Conservation (phyloP, 2,113 vertebrate genomes). For the Cavia porcellus region DNA sequence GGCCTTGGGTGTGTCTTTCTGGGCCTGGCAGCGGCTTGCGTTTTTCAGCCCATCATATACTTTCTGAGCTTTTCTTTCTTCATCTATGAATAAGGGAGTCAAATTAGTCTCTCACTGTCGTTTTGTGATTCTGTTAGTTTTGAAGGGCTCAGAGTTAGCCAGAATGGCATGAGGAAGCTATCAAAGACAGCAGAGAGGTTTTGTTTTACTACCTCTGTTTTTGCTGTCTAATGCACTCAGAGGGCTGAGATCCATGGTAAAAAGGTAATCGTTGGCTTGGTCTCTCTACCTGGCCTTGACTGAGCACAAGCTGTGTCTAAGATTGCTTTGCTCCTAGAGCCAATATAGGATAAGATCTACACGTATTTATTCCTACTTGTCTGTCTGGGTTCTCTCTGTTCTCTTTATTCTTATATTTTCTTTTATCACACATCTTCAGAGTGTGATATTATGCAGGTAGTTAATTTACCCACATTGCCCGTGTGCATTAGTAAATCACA, state of each 20-base stretch:
- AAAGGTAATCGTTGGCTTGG: neutral
- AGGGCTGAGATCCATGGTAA: neutral
- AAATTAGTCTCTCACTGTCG: neutral
- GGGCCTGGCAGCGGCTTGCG: neutral
- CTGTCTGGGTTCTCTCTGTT: neutral
- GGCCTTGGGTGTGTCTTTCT: neutral
- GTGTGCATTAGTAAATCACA: neutral
- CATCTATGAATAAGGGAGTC: neutral
- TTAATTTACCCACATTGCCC: neutral
- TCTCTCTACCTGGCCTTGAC: neutral
- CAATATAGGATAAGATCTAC: neutral
- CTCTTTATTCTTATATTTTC: neutral
- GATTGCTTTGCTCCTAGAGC: neutral
- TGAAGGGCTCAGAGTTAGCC: neutral
- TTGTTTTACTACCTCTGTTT: neutral
- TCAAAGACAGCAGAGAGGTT: fast-evolving
- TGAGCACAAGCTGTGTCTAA: neutral
- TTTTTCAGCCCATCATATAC: neutral
- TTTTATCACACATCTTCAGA: neutral
- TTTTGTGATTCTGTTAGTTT: neutral
- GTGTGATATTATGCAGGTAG: neutral
- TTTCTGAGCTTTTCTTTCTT: neutral
- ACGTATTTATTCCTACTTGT: neutral
- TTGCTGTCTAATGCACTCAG: neutral
- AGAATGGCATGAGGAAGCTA: neutral